These are phyloP conservation scores for Oreochromis grahami DNA, from an alignment of 2,797 vertebrate species.

Conservation along the genomic window DNA sequence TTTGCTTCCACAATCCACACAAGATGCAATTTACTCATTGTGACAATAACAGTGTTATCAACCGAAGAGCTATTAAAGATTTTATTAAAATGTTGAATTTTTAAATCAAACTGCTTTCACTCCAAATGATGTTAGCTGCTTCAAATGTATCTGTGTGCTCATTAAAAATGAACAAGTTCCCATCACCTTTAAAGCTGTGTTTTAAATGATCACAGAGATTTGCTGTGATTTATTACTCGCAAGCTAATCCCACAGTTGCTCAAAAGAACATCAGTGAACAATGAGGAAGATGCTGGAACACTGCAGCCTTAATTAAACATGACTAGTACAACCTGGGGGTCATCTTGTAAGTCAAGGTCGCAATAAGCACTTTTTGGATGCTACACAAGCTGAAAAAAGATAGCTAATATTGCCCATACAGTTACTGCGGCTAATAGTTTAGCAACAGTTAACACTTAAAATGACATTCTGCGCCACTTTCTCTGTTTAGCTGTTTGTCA, in stretches of 20 bases:
- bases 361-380: background rate
- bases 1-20: background rate
- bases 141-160: background rate
- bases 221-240: background rate
- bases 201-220: background rate
- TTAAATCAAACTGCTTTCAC: background rate
- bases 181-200: background rate
- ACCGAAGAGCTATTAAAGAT: background rate
- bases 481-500: background rate
- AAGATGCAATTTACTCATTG: background rate
- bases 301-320: background rate
- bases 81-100: background rate
- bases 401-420: background rate
- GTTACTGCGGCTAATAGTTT: background rate
- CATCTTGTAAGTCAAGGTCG: background rate
- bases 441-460: background rate
- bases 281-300: background rate
- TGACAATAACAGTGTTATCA: background rate
- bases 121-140: background rate
- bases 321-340: background rate
- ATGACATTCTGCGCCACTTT: background rate
- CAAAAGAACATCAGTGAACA: background rate
- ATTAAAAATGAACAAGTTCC: background rate
- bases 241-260: background rate
- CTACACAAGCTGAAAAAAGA: background rate